Conservation (phyloP, 2,888 invertebrate genomes). For the Stenchaetothrips biformis region DNA sequence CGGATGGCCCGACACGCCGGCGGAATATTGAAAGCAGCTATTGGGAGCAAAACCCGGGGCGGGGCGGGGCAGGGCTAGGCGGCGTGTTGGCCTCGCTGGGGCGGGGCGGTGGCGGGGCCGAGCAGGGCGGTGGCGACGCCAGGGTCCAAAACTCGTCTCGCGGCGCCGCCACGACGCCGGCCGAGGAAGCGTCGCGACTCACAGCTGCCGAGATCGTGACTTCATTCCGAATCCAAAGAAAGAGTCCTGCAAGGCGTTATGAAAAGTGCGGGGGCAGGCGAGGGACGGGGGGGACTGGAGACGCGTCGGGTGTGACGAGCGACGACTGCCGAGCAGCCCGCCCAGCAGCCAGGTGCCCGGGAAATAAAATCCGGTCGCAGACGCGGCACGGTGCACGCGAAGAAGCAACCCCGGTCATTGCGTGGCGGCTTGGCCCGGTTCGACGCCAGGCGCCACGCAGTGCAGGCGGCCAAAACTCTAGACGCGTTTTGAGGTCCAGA, state of each 20-base stretch:
- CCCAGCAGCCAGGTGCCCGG: no score
- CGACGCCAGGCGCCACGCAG: no score
- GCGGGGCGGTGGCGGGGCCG: background rate
- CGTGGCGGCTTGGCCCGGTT: no score
- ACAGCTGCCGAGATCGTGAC: constrained; percentile 13
- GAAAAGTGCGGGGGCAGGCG: background rate
- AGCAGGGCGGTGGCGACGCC: background rate
- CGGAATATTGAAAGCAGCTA: constrained; percentile 21
- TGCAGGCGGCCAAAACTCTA: no score
- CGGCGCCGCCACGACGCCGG: background rate
- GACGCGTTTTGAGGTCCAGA: no score
- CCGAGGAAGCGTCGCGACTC: background rate
- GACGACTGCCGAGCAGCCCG: no score
- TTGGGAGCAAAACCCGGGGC: background rate
- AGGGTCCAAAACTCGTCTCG: background rate
- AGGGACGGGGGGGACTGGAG: background rate
- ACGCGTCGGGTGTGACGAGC: background rate
- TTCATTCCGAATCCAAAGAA: background rate
- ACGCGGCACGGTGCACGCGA: no score
- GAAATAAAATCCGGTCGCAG: no score
- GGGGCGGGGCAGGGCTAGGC: background rate
- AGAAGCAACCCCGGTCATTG: no score
- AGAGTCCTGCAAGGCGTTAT: background rate
- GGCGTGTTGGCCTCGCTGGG: background rate
- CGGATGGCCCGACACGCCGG: background rate